Percentiles rank a stretch among this genome's conserved stretches.
Conservation (phyloP, 2,888 invertebrate genomes). For the Trachelus iudaicus region DNA sequence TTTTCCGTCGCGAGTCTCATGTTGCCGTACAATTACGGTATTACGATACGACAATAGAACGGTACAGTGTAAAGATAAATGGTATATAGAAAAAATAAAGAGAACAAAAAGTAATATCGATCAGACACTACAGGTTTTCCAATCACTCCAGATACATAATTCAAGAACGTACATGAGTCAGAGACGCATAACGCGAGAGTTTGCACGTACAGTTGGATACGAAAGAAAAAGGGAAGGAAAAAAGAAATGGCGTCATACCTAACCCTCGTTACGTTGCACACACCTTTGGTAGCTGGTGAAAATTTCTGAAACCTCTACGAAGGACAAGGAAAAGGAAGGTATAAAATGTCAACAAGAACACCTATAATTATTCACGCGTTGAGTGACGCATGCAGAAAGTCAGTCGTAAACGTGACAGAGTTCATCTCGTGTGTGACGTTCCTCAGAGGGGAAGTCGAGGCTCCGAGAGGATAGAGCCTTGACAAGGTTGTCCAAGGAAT, state of each 20-base stretch:
- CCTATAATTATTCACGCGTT: neutral
- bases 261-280: neutral
- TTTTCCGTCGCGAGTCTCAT: neutral
- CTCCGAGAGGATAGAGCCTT: neutral
- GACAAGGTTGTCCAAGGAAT: neutral
- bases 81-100: neutral
- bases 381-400: neutral
- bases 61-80: neutral
- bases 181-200: neutral
- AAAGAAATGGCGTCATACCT: neutral
- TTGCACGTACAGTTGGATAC: neutral
- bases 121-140: neutral
- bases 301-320: neutral
- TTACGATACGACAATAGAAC: neutral
- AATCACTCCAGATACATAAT: slow-evolving; percentile 41
- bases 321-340: neutral
- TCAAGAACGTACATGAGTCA: slow-evolving; percentile 23
- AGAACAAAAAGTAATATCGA: neutral
- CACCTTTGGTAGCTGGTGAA: neutral
- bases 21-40: neutral
- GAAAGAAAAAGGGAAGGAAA: neutral
- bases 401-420: neutral
- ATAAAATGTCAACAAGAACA: neutral
- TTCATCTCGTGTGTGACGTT: neutral
- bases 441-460: neutral